Conservation (phyloP, 2,113 vertebrate genomes). For the Sceloporus undulatus region DNA sequence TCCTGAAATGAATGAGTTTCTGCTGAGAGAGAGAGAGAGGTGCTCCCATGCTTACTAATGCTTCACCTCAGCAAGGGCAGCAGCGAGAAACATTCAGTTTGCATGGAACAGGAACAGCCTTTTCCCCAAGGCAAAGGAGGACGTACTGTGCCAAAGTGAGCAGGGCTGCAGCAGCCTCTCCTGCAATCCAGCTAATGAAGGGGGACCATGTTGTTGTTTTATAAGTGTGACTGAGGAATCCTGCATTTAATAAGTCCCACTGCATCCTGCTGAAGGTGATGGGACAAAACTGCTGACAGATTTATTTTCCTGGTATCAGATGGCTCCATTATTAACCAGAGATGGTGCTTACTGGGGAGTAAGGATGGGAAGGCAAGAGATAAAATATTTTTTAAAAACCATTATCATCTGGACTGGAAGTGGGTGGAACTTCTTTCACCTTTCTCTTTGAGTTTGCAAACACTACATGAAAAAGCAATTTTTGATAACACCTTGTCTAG, state of each 20-base stretch:
- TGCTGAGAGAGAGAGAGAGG: not conserved
- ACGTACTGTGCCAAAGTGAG: not conserved
- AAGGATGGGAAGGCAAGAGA: not conserved
- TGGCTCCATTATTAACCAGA: slow-evolving; percentile 21
- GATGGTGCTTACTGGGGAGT: not conserved
- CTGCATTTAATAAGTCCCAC: slow-evolving; percentile 45
- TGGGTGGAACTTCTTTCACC: not conserved
- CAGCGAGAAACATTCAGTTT: not conserved
- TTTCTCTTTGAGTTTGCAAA: not conserved
- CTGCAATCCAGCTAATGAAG: slow-evolving; percentile 2
- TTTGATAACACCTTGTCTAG: not conserved
- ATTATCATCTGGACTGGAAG: no score
- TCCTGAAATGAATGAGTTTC: not conserved
- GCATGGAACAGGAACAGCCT: slow-evolving; percentile 5
- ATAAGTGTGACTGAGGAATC: not conserved
- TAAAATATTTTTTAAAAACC: no score
- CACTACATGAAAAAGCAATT: slow-evolving; percentile 1
- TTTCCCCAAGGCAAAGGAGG: not conserved
- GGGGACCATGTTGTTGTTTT: not conserved
- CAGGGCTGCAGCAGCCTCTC: not conserved
- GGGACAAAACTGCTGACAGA: slow-evolving; percentile 30
- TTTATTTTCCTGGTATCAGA: slow-evolving; percentile 35
- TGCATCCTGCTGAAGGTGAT: slow-evolving; percentile 21
- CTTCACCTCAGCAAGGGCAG: slow-evolving; percentile 28
- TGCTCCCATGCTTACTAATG: slow-evolving; percentile 27